Percentiles rank a stretch among this genome's conserved stretches.
phyloP scores from a whole-genome alignment of 2,797 vertebrate genomes.

The Rousettus madagascariensis region DNA sequence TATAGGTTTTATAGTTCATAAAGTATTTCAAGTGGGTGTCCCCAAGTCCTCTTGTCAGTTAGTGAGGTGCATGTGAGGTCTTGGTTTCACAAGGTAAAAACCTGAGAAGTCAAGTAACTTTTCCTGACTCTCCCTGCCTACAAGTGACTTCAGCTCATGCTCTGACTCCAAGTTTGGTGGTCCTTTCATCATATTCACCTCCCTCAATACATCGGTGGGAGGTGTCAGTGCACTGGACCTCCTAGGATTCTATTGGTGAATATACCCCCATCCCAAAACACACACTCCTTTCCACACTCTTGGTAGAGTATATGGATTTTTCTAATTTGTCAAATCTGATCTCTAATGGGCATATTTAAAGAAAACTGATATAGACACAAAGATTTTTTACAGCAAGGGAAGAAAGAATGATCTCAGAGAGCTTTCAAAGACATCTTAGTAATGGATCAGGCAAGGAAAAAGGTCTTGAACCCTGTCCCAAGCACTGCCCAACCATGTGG shows the following conservation, averaged over 20 bases:
- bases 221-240: background rate
- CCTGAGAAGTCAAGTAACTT: background rate
- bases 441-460: background rate
- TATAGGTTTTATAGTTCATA: background rate
- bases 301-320: background rate
- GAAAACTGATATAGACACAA: background rate
- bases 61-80: background rate
- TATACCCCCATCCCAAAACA: background rate
- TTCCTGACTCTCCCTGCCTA: background rate
- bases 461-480: rapidly evolving
- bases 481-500: background rate
- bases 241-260: background rate
- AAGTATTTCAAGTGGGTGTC: background rate
- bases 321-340: background rate
- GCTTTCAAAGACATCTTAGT: background rate
- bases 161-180: background rate
- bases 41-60: background rate
- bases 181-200: background rate
- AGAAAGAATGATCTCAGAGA: background rate
- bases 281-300: background rate
- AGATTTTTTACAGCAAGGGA: background rate
- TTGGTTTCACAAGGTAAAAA: background rate
- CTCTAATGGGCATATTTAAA: background rate
- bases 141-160: background rate
- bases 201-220: background rate